Conservation (phyloP, 2,113 vertebrate species). For the Hyaena hyaena region DNA sequence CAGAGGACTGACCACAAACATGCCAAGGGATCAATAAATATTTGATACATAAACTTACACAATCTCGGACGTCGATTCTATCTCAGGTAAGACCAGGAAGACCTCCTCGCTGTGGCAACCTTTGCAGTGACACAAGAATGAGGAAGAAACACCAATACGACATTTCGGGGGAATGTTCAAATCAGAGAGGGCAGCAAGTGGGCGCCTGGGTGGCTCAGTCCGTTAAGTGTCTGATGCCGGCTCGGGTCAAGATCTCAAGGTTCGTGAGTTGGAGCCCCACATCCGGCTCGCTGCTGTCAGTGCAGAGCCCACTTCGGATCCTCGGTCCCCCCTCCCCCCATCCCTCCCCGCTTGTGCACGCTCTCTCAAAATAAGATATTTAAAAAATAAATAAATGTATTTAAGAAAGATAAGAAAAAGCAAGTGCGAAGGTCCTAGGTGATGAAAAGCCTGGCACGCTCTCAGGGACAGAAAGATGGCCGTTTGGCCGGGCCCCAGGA, state of each 20-base stretch:
- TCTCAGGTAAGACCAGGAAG: not conserved
- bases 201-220: too few relatives aligned
- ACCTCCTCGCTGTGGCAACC: not conserved
- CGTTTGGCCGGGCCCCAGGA: too few relatives aligned
- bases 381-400: too few relatives aligned
- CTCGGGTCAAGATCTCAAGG: too few relatives aligned
- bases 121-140: not conserved
- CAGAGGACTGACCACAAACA: not conserved
- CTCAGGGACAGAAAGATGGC: fast-evolving
- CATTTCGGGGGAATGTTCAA: not conserved
- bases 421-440: not conserved
- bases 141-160: not conserved
- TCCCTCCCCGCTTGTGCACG: too few relatives aligned
- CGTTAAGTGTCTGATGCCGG: too few relatives aligned
- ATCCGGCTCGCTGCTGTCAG: too few relatives aligned
- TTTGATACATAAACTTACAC: not conserved
- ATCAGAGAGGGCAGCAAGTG: not conserved
- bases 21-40: not conserved
- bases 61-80: not conserved
- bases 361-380: not conserved
- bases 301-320: too few relatives aligned
- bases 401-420: too few relatives aligned
- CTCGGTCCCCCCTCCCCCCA: too few relatives aligned
- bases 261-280: too few relatives aligned
- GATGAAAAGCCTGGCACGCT: not conserved